Evolutionary conservation across 37 sponge, comb jelly and placozoan species (phyloP).

Genomic region (Crambe crambe): DNA sequence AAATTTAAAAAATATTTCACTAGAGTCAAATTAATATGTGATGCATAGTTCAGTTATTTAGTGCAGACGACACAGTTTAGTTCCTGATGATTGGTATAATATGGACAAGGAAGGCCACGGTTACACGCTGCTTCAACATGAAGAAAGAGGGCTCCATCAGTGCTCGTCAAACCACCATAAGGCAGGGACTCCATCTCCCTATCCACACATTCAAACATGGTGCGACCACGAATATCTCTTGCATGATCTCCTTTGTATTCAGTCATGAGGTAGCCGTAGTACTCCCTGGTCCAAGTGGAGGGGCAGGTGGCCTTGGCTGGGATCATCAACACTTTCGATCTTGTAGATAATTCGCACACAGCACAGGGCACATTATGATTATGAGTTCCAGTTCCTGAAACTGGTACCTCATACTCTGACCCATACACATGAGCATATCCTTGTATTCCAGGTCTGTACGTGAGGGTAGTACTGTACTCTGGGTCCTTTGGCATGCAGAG

Average conservation of each 20-base stretch:
- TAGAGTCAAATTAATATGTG: no score
- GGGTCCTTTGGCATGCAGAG: slow-evolving; percentile 32
- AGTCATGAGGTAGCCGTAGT: slow-evolving; percentile 42
- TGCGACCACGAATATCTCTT: neutral
- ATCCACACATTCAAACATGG: slow-evolving; percentile 16
- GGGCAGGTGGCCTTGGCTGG: slow-evolving; percentile 34
- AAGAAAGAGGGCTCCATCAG: slow-evolving; percentile 13
- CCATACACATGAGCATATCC: slow-evolving; percentile 4
- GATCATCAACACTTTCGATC: slow-evolving; percentile 19
- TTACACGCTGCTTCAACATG: slow-evolving; percentile 26
- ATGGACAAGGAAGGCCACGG: slow-evolving; percentile 28
- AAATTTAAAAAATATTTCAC: no score
- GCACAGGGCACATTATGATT: slow-evolving; percentile 44
- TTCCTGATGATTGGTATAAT: slow-evolving; percentile 16
- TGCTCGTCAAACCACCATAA: neutral
- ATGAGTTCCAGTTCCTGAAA: neutral
- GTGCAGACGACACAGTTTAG: slow-evolving; percentile 47
- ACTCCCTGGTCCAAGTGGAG: slow-evolving; percentile 35
- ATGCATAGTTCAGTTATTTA: slow-evolving; percentile 15
- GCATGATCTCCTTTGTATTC: neutral
- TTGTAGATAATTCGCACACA: slow-evolving; percentile 20
- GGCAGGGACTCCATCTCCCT: neutral
- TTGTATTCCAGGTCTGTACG: neutral
- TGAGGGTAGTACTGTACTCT: slow-evolving; percentile 13
- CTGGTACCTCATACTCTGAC: slow-evolving; percentile 19